Base-by-base conservation (phyloP, 2,797 vertebrate species). In the Chaetophractus vellerosus region DNA sequence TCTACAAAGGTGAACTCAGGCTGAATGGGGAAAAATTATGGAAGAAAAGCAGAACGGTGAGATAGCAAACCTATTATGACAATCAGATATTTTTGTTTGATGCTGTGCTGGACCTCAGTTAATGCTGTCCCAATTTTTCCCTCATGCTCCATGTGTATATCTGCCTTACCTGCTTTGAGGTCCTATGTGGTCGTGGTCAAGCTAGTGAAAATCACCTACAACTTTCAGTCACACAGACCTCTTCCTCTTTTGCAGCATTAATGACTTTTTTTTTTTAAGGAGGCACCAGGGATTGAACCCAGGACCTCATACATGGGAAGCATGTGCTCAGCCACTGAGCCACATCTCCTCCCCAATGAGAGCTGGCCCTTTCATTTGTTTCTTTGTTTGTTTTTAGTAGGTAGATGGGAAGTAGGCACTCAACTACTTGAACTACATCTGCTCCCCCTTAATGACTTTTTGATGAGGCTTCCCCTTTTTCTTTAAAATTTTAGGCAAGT, bases 41-140 rank as follows among this genome's bases (percentile, higher is more conserved):
- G 97, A 99, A 99, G 98, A 99, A 99, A 98, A 99, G 99, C 97
- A 99, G 99, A 99, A 98, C 98, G 96, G 99, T 99, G 97, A 98
- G 99, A 92, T 76, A 90, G 64, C 38, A 71, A 80, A 81, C 45
- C 16, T 71, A 1, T 19, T 36, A 23, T 66, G 80, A 88, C 38
- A 68, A 72, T 28, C 41, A 87, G 59, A 72, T 61, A 5, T 21
- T 64, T 87, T 26, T 86, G 31, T 71, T 19, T 75, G 33, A 50
- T 79, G 48, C 38, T 83, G 15, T 75, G 31, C n/a, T 76, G 57
- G 11, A 24, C 23, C 69, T 78, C 45, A 45, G 8, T 80, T 69
- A 69, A 24, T 11, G 21, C 52, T 38, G 5, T n/a, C n/a, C 52
- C 64, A 2, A 2, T 6, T 28, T 78, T 9, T 83, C n/a, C n/a